Conservation (phyloP, 2,888 invertebrate species). For the Ganaspis brasiliensis region DNA sequence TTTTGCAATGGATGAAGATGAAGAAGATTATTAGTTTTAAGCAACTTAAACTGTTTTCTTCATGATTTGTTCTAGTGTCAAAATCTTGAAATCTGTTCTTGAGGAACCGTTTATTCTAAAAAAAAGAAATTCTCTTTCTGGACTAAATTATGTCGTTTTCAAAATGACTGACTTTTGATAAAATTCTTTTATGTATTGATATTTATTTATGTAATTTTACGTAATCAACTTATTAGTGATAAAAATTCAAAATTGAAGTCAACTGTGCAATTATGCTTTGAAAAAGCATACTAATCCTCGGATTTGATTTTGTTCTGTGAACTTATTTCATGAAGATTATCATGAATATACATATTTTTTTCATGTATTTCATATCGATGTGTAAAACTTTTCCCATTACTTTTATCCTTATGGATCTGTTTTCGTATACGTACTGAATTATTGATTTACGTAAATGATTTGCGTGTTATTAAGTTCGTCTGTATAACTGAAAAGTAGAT, state of each 20-base stretch:
- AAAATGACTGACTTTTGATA: slow-evolving; percentile 18
- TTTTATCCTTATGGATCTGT: not conserved
- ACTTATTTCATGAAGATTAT: not conserved
- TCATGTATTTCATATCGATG: not conserved
- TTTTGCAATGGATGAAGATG: slow-evolving; percentile 94
- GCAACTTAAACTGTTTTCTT: slow-evolving; percentile 1
- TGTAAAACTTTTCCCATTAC: not conserved
- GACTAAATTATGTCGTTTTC: not conserved
- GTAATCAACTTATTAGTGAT: not conserved
- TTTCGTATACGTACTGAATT: slow-evolving; percentile 5
- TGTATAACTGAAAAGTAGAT: slow-evolving; percentile 3
- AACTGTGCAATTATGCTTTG: not conserved
- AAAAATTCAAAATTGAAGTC: not conserved
- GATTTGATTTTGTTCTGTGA: not conserved
- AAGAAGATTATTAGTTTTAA: slow-evolving; percentile 73
- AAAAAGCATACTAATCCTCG: no score
- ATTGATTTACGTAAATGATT: slow-evolving; percentile 16
- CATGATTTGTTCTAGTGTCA: not conserved
- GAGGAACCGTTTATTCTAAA: not conserved
- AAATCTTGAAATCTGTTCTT: not conserved
- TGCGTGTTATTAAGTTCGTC: not conserved
- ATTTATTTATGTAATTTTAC: slow-evolving; percentile 4
- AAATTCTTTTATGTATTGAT: slow-evolving; percentile 18
- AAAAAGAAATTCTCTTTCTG: not conserved
- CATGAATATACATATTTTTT: no score